Conservation (phyloP, 2,113 vertebrate genomes). For the Zapornia atra region DNA sequence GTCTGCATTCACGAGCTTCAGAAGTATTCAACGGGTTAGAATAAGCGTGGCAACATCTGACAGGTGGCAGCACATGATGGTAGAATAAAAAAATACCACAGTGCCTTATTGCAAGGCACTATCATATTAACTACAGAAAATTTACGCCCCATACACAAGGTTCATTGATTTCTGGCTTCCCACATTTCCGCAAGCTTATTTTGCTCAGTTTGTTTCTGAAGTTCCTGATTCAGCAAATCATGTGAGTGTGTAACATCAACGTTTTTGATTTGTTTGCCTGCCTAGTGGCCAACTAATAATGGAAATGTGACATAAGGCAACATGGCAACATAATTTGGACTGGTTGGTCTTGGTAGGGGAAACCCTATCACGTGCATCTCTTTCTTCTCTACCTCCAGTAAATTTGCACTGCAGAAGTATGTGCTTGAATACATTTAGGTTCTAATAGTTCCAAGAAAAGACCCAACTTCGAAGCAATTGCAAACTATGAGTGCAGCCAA, state of each 20-base stretch:
- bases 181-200: background rate
- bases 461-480: background rate
- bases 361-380: background rate
- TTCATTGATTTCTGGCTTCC: slow-evolving; percentile 10
- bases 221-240: background rate
- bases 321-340: background rate
- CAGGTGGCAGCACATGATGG: background rate
- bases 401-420: background rate
- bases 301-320: background rate
- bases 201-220: background rate
- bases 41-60: background rate
- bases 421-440: background rate
- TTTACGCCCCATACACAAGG: background rate
- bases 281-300: background rate
- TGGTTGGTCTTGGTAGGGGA: background rate
- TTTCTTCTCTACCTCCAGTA: background rate
- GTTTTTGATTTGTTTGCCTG: background rate
- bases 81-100: background rate
- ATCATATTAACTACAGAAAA: background rate
- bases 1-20: background rate
- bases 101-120: background rate
- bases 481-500: background rate
- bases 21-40: background rate
- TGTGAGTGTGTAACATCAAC: background rate
- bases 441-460: background rate